A percentile compares a stretch with the other conserved stretches of the same genome.
phyloP scores from a whole-genome alignment of 2,797 vertebrate species.

The Amphiprion clarkii region DNA sequence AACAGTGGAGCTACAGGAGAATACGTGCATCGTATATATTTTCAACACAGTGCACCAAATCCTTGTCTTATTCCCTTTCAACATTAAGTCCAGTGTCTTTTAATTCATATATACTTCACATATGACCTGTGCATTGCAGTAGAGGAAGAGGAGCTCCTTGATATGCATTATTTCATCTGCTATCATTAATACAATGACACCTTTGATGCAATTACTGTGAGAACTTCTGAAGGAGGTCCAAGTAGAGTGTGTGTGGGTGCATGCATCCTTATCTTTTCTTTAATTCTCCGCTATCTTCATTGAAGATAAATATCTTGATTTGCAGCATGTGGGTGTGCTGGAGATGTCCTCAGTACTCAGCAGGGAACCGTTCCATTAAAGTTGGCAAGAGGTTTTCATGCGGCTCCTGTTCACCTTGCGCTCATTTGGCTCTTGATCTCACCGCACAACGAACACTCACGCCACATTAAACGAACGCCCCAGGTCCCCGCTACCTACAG shows the following conservation, averaged over 20 bases:
- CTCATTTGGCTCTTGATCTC: slow-evolving; percentile 78
- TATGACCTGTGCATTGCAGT: not conserved
- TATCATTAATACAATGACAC: slow-evolving; percentile 17
- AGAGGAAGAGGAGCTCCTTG: slow-evolving; percentile 19
- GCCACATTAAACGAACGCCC: slow-evolving; percentile 71
- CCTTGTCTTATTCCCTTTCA: too few species aligned
- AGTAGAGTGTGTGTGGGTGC: slow-evolving; percentile 23
- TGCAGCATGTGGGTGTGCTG: slow-evolving; percentile 17
- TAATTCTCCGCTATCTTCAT: slow-evolving; percentile 49
- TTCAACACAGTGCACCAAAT: not conserved
- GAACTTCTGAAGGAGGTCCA: slow-evolving; percentile 34
- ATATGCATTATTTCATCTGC: slow-evolving; percentile 30
- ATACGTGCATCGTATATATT: not conserved
- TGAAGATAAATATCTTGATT: slow-evolving; percentile 78
- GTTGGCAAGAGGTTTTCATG: slow-evolving; percentile 66
- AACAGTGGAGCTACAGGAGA: not conserved
- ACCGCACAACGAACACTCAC: slow-evolving; percentile 55
- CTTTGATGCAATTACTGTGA: slow-evolving; percentile 63
- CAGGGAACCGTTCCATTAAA: slow-evolving; percentile 76
- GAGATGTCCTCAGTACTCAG: slow-evolving; percentile 72
- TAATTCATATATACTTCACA: slow-evolving; percentile 20
- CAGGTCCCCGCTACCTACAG: slow-evolving; percentile 56
- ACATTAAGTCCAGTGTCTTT: not conserved
- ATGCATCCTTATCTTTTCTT: slow-evolving; percentile 39
- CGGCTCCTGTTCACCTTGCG: slow-evolving; percentile 66